These are phyloP conservation scores for Picus viridis DNA, from an alignment of 2,797 vertebrate genomes.

Conservation along the genomic window DNA sequence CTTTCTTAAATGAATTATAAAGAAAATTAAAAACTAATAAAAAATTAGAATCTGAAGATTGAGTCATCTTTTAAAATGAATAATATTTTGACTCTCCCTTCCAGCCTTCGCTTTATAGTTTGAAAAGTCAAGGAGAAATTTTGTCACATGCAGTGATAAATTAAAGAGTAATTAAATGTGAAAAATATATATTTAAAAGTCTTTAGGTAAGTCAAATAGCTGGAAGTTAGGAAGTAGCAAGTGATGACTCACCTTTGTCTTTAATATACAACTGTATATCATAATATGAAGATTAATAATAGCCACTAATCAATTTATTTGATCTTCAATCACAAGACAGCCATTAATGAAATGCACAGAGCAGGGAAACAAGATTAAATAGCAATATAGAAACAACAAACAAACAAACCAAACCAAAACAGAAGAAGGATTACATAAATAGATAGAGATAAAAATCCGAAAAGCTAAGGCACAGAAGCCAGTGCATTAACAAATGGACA, in stretches of 20 bases:
- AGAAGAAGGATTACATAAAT: not conserved
- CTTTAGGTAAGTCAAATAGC: not conserved
- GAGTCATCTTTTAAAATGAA: no score
- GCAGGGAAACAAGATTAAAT: not conserved
- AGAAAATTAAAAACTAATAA: not conserved
- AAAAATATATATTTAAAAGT: not conserved
- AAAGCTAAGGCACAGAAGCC: not conserved
- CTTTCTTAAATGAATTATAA: not conserved
- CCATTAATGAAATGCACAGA: not conserved
- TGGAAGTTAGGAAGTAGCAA: not conserved
- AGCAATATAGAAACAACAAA: not conserved
- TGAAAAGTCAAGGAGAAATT: not conserved
- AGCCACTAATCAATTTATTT: not conserved
- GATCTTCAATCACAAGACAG: not conserved
- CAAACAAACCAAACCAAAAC: not conserved
- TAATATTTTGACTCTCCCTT: not conserved
- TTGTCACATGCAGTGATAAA: not conserved
- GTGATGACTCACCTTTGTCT: not conserved
- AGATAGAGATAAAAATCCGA: not conserved
- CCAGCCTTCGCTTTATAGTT: not conserved
- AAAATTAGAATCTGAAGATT: not conserved
- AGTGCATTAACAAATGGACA: not conserved
- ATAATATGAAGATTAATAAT: not conserved
- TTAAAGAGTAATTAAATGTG: not conserved
- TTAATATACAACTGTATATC: not conserved